Percentiles rank a stretch among this genome's conserved stretches.
Conservation (phyloP, 2,888 invertebrate species). For the Cheilosia soror region DNA sequence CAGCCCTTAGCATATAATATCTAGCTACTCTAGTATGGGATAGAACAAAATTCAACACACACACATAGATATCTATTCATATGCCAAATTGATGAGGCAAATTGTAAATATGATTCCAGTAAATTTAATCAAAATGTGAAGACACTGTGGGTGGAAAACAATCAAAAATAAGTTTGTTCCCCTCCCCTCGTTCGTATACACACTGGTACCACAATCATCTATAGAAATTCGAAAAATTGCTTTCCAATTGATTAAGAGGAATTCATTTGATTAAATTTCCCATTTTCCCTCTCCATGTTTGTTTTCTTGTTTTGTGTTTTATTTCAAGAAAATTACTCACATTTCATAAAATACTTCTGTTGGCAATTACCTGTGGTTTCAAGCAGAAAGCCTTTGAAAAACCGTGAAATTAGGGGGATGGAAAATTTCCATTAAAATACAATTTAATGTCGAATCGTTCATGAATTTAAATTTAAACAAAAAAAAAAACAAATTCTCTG, state of each 20-base stretch:
- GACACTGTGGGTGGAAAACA: neutral
- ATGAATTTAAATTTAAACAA: neutral
- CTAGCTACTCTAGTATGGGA: too few species aligned
- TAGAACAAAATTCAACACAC: too few species aligned
- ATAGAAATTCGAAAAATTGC: neutral
- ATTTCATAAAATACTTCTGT: neutral
- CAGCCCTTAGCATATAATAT: too few species aligned
- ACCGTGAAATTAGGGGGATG: neutral
- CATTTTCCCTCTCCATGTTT: neutral
- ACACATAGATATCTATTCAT: too few species aligned
- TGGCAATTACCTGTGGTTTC: slow-evolving; percentile 1
- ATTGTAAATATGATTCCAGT: neutral
- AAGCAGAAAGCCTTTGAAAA: neutral
- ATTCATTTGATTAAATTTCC: neutral
- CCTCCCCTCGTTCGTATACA: neutral
- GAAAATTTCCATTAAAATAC: neutral
- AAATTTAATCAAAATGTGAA: neutral
- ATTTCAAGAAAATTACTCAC: neutral
- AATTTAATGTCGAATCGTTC: neutral
- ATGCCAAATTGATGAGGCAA: neutral
- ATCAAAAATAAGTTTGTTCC: neutral
- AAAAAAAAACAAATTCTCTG: too few species aligned
- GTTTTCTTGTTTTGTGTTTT: neutral
- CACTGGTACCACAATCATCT: too few species aligned
- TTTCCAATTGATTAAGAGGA: neutral